Evolutionary conservation across 2,113 vertebrate species (phyloP).

Genomic region (Laterallus jamaicensis): DNA sequence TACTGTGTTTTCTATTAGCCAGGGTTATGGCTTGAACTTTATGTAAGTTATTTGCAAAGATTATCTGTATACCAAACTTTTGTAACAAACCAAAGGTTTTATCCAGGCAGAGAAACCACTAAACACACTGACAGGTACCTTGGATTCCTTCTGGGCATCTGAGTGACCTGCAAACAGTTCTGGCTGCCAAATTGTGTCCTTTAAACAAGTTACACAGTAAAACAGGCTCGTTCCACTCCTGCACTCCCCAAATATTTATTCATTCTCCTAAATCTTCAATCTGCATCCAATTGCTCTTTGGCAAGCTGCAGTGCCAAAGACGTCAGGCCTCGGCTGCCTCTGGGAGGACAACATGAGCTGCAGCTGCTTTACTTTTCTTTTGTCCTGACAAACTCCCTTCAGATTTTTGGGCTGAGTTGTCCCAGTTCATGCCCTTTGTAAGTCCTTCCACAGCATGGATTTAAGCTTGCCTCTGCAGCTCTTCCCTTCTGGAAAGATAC

Average conservation of each 20-base stretch:
- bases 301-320: background rate
- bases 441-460: background rate
- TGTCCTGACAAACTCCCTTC: background rate
- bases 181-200: background rate
- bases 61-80: background rate
- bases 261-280: background rate
- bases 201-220: background rate
- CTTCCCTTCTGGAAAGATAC: background rate
- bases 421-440: background rate
- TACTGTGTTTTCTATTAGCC: background rate
- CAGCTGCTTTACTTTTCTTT: background rate
- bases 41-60: background rate
- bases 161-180: background rate
- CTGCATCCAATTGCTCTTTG: background rate
- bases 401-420: background rate
- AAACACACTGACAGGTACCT: background rate
- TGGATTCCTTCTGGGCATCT: background rate
- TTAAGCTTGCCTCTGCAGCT: background rate
- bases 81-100: background rate
- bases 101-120: background rate
- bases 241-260: slow-evolving; percentile 30
- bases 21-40: background rate
- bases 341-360: background rate
- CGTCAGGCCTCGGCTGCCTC: background rate
- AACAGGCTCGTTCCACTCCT: background rate